phyloP scores from a whole-genome alignment of 2,888 invertebrate genomes.

The Tetramorium bicarinatum region DNA sequence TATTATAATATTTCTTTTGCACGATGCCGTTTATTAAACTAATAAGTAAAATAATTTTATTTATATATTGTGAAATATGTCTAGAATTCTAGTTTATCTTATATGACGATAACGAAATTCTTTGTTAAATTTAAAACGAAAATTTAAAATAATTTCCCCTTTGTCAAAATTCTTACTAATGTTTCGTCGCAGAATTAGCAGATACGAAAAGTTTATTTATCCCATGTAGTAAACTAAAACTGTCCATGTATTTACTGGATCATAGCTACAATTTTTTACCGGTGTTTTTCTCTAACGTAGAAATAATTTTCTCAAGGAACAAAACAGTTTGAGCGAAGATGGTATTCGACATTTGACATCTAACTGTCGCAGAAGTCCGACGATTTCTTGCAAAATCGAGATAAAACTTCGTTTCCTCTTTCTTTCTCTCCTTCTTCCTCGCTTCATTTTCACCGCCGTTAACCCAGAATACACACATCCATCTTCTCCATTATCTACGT shows the following conservation, averaged over 20 bases:
- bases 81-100: background rate
- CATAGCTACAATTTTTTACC: background rate
- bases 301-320: background rate
- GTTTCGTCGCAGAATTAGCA: background rate
- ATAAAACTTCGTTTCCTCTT: background rate
- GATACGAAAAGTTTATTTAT: background rate
- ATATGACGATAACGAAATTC: background rate
- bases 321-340: background rate
- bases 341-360: conserved; percentile 42
- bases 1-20: background rate
- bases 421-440: background rate
- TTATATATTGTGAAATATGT: background rate
- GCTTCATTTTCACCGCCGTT: conserved; percentile 69
- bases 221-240: background rate
- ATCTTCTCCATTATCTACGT: conserved; percentile 61
- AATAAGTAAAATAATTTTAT: background rate
- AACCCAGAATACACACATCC: conserved; percentile 72
- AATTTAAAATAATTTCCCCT: background rate
- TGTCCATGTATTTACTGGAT: background rate
- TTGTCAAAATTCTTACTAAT: background rate
- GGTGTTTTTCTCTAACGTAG: background rate
- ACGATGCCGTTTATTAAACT: background rate
- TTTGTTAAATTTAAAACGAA: background rate
- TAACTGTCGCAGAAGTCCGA: conserved; percentile 40
- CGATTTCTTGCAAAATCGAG: conserved; percentile 42